These are phyloP conservation scores for Mus spicilegus DNA, from an alignment of 2,113 vertebrate genomes.

Conservation along the genomic window DNA sequence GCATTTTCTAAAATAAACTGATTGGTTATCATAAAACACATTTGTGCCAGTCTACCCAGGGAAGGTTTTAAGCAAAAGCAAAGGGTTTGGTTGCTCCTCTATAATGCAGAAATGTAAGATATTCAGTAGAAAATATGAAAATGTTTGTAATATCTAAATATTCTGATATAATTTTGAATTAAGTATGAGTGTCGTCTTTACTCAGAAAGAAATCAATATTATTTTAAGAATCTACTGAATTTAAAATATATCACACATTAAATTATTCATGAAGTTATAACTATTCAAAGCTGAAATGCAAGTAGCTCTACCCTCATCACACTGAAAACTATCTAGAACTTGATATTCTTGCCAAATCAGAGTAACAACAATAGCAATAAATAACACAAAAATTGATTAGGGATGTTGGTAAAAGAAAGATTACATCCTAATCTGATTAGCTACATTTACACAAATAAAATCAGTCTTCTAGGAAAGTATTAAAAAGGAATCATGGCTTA, in stretches of 20 bases:
- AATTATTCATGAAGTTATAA: slow-evolving; percentile 63
- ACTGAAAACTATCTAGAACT: slow-evolving; percentile 42
- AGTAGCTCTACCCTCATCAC: not conserved
- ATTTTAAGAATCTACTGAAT: slow-evolving; percentile 46
- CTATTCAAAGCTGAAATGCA: slow-evolving; percentile 63
- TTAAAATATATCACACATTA: slow-evolving; percentile 14
- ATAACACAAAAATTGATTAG: not conserved
- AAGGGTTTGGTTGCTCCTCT: slow-evolving; percentile 59
- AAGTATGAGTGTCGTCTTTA: slow-evolving; percentile 69
- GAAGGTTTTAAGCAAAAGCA: slow-evolving; percentile 48
- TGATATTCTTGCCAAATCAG: slow-evolving; percentile 49
- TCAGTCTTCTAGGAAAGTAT: not conserved
- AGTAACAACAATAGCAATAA: not conserved
- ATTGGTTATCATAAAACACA: slow-evolving; percentile 41
- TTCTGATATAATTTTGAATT: slow-evolving; percentile 62
- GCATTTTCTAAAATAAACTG: slow-evolving; percentile 49
- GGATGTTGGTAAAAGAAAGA: not conserved
- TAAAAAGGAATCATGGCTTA: slow-evolving; percentile 1
- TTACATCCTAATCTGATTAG: not conserved
- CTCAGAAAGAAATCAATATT: slow-evolving; percentile 58
- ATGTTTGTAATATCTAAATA: slow-evolving; percentile 60
- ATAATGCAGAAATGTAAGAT: slow-evolving; percentile 44
- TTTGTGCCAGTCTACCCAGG: slow-evolving; percentile 19
- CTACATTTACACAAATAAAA: slow-evolving; percentile 33
- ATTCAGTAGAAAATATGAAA: slow-evolving; percentile 43